Conservation (phyloP, 2,888 invertebrate species). For the Perizoma affinitatum region DNA sequence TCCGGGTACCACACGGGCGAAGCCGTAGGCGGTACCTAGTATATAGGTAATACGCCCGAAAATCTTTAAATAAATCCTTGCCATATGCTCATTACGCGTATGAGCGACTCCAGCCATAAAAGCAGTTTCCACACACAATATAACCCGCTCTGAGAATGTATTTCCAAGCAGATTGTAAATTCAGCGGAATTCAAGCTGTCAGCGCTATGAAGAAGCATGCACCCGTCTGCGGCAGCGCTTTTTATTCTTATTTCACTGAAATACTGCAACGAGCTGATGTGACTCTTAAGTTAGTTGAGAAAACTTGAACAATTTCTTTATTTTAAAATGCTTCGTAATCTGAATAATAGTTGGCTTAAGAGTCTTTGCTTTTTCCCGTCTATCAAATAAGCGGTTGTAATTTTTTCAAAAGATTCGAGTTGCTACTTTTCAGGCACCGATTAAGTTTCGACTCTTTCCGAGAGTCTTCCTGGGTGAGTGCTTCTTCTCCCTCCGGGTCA, state of each 20-base stretch:
- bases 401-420: too few species aligned
- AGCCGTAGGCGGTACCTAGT: too few species aligned
- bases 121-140: constrained; percentile 17
- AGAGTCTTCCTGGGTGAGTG: too few species aligned
- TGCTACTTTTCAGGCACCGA: too few species aligned
- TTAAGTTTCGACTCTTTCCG: too few species aligned
- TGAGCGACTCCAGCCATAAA: constrained; percentile 12
- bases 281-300: constrained; percentile 37
- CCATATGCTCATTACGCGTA: too few species aligned
- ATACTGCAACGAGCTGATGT: constrained; percentile 31
- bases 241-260: constrained; percentile 30
- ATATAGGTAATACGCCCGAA: too few species aligned
- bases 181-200: constrained; percentile 41
- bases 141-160: constrained; percentile 20
- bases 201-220: constrained; percentile 38
- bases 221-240: constrained; percentile 42
- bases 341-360: constrained; percentile 1
- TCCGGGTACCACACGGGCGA: too few species aligned
- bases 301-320: constrained; percentile 30
- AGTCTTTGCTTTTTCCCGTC: constrained; percentile 1
- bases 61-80: too few species aligned
- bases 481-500: too few species aligned
- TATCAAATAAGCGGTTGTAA: too few species aligned
- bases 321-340: constrained; percentile 18
- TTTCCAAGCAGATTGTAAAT: constrained; percentile 43